Conservation (phyloP, 2,797 vertebrate genomes). For the Dicrostonyx torquatus region DNA sequence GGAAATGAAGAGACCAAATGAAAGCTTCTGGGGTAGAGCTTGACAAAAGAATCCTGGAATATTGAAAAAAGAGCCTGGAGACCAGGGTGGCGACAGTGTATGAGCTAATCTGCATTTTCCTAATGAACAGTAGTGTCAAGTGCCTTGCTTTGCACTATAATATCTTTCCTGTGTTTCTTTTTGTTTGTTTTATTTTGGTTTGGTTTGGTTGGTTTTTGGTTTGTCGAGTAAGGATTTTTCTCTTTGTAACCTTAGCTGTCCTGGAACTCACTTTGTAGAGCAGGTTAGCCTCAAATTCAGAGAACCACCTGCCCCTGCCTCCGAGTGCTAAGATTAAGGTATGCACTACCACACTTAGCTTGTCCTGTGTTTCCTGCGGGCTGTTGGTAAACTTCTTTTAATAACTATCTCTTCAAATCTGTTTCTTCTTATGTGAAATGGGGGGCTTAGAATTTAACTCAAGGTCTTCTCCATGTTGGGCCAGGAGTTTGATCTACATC, state of each 20-base stretch:
- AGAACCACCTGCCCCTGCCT: neutral
- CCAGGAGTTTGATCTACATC: neutral
- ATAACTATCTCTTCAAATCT: neutral
- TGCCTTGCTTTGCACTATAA: neutral
- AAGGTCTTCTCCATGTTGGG: neutral
- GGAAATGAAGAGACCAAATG: neutral
- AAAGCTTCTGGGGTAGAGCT: neutral
- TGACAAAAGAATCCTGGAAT: neutral
- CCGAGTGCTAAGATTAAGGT: neutral
- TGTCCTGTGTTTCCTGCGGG: neutral
- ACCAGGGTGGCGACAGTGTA: neutral
- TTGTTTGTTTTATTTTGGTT: neutral
- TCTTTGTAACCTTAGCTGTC: neutral
- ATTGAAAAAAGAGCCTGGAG: neutral
- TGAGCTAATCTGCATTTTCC: neutral
- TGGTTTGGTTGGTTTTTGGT: neutral
- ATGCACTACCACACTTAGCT: neutral
- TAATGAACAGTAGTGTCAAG: neutral
- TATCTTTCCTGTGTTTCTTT: neutral
- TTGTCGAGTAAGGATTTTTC: neutral
- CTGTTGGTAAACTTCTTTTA: neutral
- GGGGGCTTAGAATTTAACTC: neutral
- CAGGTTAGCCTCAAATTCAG: neutral
- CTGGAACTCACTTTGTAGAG: neutral
- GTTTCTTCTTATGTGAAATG: neutral